Evolutionary conservation across 2,113 vertebrate species (phyloP).

Genomic region (Tor tambroides): DNA sequence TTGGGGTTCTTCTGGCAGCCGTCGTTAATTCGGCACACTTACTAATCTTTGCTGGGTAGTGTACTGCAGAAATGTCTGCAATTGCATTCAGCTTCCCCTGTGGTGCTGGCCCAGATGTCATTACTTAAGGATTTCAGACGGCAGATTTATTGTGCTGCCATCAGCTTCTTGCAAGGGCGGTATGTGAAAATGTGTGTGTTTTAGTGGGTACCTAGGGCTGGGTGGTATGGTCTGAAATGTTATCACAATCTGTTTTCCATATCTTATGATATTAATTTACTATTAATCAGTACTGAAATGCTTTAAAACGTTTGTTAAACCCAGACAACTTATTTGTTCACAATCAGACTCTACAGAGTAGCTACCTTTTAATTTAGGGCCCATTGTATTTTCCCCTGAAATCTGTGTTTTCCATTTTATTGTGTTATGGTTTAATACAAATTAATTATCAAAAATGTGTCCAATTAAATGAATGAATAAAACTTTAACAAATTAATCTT

Average conservation of each 20-base stretch:
- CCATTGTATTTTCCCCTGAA: no score
- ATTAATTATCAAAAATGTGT: no score
- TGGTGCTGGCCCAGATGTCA: conserved; percentile 43
- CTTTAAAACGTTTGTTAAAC: no score
- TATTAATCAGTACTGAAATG: neutral
- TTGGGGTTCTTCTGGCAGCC: conserved; percentile 16
- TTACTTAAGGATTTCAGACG: conserved; percentile 50
- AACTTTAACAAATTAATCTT: no score
- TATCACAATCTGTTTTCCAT: neutral
- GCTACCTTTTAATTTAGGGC: neutral
- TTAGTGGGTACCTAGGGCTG: neutral
- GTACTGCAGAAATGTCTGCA: conserved; percentile 36
- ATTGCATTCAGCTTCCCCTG: conserved; percentile 38
- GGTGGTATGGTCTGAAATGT: neutral
- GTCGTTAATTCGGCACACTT: conserved; percentile 11
- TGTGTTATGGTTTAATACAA: no score
- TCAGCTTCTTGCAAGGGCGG: conserved; percentile 18
- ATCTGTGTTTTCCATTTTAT: no score
- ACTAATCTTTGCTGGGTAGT: conserved; percentile 42
- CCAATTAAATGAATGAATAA: no score
- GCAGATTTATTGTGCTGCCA: conserved; percentile 35
- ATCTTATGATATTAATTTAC: neutral
- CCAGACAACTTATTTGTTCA: neutral
- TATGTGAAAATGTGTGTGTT: conserved; percentile 9
- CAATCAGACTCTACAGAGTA: neutral